phyloP scores from a whole-genome alignment of 2,797 vertebrate genomes.

The Adrianichthys oophorus region DNA sequence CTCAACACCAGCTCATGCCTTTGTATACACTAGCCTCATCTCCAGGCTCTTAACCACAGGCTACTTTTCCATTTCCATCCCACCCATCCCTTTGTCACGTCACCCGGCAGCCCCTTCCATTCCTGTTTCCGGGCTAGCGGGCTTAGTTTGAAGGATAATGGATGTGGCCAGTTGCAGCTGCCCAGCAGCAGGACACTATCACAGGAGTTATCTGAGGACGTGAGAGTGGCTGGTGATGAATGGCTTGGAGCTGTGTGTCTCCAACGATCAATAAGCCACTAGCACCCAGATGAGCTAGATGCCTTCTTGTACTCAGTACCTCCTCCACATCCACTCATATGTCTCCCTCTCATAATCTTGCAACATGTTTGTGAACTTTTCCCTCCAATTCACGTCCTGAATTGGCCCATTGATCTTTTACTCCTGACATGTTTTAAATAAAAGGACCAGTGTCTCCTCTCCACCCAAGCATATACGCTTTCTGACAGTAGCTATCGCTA shows the following conservation, averaged over 20 bases:
- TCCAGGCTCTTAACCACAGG: conserved; percentile 39
- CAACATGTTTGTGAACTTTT: conserved; percentile 66
- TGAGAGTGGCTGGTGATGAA: conserved; percentile 82
- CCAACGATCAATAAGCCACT: conserved; percentile 81
- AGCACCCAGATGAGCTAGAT: conserved; percentile 78
- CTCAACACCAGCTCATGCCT: conserved; percentile 21
- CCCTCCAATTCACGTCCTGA: conserved; percentile 58
- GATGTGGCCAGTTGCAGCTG: conserved; percentile 74
- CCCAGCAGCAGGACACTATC: conserved; percentile 75
- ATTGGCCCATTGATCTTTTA: conserved; percentile 75
- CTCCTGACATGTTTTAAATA: conserved; percentile 75
- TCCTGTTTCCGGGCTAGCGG: conserved; percentile 44
- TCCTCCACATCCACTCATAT: conserved; percentile 35
- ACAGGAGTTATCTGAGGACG: conserved; percentile 76
- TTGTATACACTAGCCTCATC: conserved; percentile 33
- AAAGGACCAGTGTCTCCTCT: conserved; percentile 60
- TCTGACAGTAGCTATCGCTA: conserved; percentile 65
- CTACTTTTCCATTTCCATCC: conserved; percentile 42
- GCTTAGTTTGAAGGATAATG: conserved; percentile 70
- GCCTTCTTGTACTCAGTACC: conserved; percentile 27
- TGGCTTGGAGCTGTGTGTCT: conserved; percentile 74
- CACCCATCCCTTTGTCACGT: conserved; percentile 36
- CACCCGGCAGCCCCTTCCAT: conserved; percentile 35
- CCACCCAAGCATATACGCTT: conserved; percentile 48
- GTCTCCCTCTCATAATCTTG: conserved; percentile 60